A percentile compares a stretch with the other conserved stretches of the same genome.
Evolutionary conservation across 2,888 invertebrate species (phyloP).

Genomic region (Anthophora plumipes): DNA sequence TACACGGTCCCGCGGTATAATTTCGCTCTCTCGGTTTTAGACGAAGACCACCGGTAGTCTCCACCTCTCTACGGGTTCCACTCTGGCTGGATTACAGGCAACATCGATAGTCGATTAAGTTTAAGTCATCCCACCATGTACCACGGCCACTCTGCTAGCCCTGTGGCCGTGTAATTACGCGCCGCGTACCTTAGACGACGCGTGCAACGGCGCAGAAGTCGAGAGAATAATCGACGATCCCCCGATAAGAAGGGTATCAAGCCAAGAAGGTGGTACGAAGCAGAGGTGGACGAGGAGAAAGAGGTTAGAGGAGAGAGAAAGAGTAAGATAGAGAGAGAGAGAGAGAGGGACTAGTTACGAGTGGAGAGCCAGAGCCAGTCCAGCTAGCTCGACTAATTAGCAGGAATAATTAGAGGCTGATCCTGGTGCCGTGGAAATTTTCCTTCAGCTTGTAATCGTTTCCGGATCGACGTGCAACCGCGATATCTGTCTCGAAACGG

Average conservation of each 20-base stretch:
- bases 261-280: not conserved
- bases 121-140: constrained; percentile 49
- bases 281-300: not conserved
- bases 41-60: constrained; percentile 1
- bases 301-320: not conserved
- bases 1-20: constrained; percentile 65
- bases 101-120: constrained; percentile 72
- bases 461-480: constrained; percentile 22
- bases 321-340: not conserved
- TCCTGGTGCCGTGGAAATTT: constrained; percentile 46
- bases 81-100: constrained; percentile 65
- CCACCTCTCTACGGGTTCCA: constrained; percentile 11
- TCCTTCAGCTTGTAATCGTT: constrained; percentile 47
- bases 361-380: constrained; percentile 19
- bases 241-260: constrained; percentile 54
- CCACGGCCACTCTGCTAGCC: not conserved
- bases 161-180: constrained; percentile 65
- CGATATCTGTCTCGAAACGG: constrained; percentile 25
- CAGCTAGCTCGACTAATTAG: constrained; percentile 49
- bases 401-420: constrained; percentile 53
- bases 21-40: constrained; percentile 58
- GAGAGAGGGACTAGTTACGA: not conserved
- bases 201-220: constrained; percentile 32
- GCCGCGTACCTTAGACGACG: constrained; percentile 56
- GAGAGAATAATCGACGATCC: constrained; percentile 46